These are phyloP conservation scores for Choristoneura fumiferana DNA, from an alignment of 1,140 invertebrate species.

Conservation along the genomic window DNA sequence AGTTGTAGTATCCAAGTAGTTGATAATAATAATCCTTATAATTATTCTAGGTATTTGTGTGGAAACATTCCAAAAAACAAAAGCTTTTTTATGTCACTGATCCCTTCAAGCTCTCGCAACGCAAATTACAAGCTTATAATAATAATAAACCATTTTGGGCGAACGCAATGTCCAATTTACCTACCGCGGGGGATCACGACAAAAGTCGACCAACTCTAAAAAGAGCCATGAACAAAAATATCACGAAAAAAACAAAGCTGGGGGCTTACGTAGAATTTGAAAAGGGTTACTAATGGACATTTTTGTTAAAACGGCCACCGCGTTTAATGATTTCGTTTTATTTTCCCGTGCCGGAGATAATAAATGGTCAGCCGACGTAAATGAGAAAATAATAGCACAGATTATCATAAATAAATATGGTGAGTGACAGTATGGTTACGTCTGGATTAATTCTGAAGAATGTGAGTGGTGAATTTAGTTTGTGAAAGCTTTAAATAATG, in stretches of 20 bases:
- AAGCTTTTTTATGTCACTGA: neutral
- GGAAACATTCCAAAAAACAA: too few species aligned
- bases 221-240: constrained; percentile 9
- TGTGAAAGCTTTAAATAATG: too few species aligned
- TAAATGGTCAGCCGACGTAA: constrained; percentile 10
- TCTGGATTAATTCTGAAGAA: too few species aligned
- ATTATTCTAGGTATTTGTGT: too few species aligned
- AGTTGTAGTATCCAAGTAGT: too few species aligned
- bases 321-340: constrained; percentile 41
- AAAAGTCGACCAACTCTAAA: constrained; percentile 7
- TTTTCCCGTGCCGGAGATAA: constrained; percentile 20
- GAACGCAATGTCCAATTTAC: constrained; percentile 1
- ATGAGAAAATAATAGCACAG: constrained; percentile 3
- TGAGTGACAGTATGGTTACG: constrained; percentile 3
- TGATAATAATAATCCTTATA: too few species aligned
- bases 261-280: constrained; percentile 43
- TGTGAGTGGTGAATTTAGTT: too few species aligned
- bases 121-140: constrained; percentile 2
- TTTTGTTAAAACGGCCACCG: constrained; percentile 43
- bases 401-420: constrained; percentile 6
- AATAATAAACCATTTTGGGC: constrained; percentile 12
- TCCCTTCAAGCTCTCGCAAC: neutral
- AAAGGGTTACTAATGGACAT: constrained; percentile 43
- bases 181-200: constrained; percentile 8
- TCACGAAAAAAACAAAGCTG: constrained; percentile 10